Evolutionary conservation across 2,888 invertebrate genomes (phyloP), one percentile per base, ranked within the genome.

Genomic region (Cephus nigrinus): DNA sequence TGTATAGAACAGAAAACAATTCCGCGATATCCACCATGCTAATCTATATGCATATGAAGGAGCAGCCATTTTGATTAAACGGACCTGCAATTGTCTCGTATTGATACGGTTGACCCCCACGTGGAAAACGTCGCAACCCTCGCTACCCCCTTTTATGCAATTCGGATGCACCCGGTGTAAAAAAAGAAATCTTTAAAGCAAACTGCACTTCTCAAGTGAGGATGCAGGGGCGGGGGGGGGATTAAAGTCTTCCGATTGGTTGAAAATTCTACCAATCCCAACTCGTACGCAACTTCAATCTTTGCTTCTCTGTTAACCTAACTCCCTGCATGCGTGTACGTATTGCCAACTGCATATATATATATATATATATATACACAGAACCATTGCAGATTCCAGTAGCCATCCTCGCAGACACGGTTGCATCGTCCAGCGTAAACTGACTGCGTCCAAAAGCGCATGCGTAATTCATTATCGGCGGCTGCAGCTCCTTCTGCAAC

Each of bases 181-280:
- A 69, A 69, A 69, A 69, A 35, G 35, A 35, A 69, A 69, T 69
- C 69, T 69, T 69, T 69, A 30, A 69, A 69, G 69, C 69, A 69
- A 69, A 69, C 69, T 69, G 69, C 30, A 69, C 69, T 15, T 12
- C 30, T 12, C 69, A 32, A 12, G 30, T 15, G 12, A 32, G 0
- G 11, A 12, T 32, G 15, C 30, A 11, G n/a, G 30, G 9, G 1
- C 80, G 76, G 76, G 77, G 75, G 75, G 30, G 78, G 87, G 85
- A 86, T 80, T 84, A 84, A 86, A 86, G 86, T 86, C 84, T 84
- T 86, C 85, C 86, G 87, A 89, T 90, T 90, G 89, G 89, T 83
- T 83, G 84, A 40, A 40, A 40, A 15, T 40, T 40, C 15, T 5
- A 40, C 40, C 40, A 40, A 40, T 40, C 40, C 40, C 40, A 40